Conservation (phyloP, 1,140 invertebrate genomes). For the Popillia japonica region DNA sequence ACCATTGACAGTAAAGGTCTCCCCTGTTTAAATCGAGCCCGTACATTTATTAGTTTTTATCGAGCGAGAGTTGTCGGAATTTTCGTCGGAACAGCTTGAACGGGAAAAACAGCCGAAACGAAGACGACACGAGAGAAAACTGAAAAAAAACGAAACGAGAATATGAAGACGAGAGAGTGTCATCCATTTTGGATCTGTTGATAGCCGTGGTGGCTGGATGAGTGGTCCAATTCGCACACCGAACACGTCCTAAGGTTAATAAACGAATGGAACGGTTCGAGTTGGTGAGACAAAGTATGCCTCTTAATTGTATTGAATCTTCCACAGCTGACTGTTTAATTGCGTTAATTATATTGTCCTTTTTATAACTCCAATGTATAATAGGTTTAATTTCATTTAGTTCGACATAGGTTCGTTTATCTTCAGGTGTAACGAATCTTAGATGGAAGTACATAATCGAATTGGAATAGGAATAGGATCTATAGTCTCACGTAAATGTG, state of each 20-base stretch:
- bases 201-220: neutral
- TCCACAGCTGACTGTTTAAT: constrained; percentile 26
- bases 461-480: neutral
- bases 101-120: neutral
- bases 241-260: constrained; percentile 29
- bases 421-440: neutral
- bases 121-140: neutral
- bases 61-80: neutral
- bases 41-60: constrained; percentile 35
- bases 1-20: constrained; percentile 14
- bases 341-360: constrained; percentile 25
- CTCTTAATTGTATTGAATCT: constrained; percentile 32
- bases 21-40: neutral
- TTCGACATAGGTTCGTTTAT: neutral
- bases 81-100: neutral
- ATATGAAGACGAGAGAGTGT: constrained; percentile 30
- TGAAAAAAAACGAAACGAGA: neutral
- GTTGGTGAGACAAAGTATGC: constrained; percentile 30
- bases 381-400: constrained; percentile 20
- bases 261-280: constrained; percentile 20
- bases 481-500: no score
- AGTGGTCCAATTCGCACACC: constrained; percentile 15
- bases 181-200: constrained; percentile 7
- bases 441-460: neutral
- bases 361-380: constrained; percentile 13